Conservation (phyloP, 1,140 invertebrate species). For the Tenebrio molitor region DNA sequence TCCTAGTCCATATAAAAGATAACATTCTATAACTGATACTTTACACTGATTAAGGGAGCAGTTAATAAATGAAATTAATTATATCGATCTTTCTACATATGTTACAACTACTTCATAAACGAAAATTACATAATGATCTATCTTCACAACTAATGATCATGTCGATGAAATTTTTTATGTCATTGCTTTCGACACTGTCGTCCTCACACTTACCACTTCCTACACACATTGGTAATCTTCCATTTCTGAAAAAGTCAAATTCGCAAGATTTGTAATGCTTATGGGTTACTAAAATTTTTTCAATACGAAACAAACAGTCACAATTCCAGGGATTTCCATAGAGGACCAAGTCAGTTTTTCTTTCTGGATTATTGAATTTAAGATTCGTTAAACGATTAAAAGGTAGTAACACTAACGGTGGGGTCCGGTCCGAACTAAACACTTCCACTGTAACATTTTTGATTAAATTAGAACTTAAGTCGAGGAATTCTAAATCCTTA, state of each 20-base stretch:
- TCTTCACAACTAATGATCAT: neutral
- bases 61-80: no score
- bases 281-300: neutral
- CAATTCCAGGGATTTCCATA: slow-evolving; percentile 15
- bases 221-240: neutral
- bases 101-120: no score
- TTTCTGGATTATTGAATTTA: neutral
- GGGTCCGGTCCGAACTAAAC: neutral
- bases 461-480: slow-evolving; percentile 2
- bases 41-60: no score
- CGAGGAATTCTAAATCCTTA: neutral
- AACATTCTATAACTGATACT: no score
- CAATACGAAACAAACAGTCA: neutral
- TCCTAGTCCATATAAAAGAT: no score
- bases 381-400: slow-evolving; percentile 5
- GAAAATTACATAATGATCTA: neutral
- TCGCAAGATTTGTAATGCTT: neutral
- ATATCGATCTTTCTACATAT: no score
- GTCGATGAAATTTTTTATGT: neutral
- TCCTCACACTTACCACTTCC: neutral
- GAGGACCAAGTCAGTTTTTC: neutral
- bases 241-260: neutral
- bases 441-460: neutral
- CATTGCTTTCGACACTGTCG: neutral
- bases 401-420: neutral